These are phyloP conservation scores for Smutsia temminckii DNA, from an alignment of 2,797 vertebrate genomes.

Conservation along the genomic window DNA sequence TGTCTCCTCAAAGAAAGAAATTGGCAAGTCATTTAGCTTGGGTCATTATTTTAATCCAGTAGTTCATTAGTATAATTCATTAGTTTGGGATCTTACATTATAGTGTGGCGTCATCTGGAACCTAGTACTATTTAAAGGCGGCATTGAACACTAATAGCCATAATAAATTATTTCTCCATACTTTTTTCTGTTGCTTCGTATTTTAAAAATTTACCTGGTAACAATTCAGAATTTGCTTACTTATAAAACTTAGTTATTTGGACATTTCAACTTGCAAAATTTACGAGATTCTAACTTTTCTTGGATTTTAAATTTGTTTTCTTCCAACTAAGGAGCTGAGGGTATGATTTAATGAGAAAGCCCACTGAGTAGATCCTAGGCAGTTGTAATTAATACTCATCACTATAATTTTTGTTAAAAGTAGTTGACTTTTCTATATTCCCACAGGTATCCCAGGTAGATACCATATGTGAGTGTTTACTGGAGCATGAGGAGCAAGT, in stretches of 20 bases:
- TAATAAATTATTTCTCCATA: neutral
- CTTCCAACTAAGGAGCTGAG: neutral
- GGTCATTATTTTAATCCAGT: neutral
- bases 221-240: neutral
- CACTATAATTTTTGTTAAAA: neutral
- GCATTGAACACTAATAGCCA: neutral
- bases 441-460: slow-evolving; percentile 93
- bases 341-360: neutral
- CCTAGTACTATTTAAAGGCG: neutral
- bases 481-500: slow-evolving; percentile 93
- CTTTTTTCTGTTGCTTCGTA: neutral
- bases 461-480: slow-evolving; percentile 92
- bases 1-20: neutral
- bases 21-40: neutral
- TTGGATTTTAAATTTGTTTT: neutral
- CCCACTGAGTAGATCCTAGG: neutral
- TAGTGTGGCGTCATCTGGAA: neutral
- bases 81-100: neutral
- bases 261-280: neutral
- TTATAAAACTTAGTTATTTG: neutral
- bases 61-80: neutral
- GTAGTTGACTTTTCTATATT: neutral
- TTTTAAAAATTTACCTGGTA: neutral
- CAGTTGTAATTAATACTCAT: neutral
- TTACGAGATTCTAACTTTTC: neutral